Conservation (phyloP, 2,888 invertebrate species). For the Lordiphosa andalusiaca region DNA sequence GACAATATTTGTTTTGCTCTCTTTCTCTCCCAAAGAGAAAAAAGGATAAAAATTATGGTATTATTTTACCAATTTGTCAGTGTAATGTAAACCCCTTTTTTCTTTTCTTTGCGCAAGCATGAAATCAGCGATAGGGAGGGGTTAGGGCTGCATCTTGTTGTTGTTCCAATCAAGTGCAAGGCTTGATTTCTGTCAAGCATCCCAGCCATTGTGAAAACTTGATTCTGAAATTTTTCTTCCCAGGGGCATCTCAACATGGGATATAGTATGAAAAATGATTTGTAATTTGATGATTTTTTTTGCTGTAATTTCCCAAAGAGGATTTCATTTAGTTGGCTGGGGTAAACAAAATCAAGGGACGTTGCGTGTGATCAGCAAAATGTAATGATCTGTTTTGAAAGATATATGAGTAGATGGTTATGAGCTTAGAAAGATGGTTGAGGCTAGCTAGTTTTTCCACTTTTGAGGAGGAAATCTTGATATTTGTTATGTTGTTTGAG, state of each 20-base stretch:
- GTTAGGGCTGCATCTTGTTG: constrained; percentile 29
- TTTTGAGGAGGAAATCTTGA: no score
- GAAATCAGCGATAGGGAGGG: constrained; percentile 41
- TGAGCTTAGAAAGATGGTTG: background rate
- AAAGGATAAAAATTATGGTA: constrained; percentile 71
- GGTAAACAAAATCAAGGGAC: constrained; percentile 29
- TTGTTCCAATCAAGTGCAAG: constrained; percentile 49
- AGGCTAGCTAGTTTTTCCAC: no score
- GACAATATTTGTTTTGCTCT: constrained; percentile 65
- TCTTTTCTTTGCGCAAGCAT: constrained; percentile 41
- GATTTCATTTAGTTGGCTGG: constrained; percentile 39
- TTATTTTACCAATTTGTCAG: constrained; percentile 74
- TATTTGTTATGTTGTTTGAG: no score
- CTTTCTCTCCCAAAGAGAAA: constrained; percentile 39
- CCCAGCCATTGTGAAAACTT: constrained; percentile 43
- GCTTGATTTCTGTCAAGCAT: constrained; percentile 69
- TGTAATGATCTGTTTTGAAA: constrained; percentile 20
- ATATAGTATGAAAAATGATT: constrained; percentile 24
- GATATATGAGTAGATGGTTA: constrained; percentile 5
- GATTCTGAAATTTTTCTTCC: constrained; percentile 41
- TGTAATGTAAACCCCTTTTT: constrained; percentile 61
- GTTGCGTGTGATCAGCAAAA: background rate
- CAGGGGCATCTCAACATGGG: constrained; percentile 36
- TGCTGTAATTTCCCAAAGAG: constrained; percentile 29
- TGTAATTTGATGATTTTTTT: constrained; percentile 45